These are phyloP conservation scores for Netelia melanura DNA, from an alignment of 2,888 invertebrate genomes.

Conservation along the genomic window DNA sequence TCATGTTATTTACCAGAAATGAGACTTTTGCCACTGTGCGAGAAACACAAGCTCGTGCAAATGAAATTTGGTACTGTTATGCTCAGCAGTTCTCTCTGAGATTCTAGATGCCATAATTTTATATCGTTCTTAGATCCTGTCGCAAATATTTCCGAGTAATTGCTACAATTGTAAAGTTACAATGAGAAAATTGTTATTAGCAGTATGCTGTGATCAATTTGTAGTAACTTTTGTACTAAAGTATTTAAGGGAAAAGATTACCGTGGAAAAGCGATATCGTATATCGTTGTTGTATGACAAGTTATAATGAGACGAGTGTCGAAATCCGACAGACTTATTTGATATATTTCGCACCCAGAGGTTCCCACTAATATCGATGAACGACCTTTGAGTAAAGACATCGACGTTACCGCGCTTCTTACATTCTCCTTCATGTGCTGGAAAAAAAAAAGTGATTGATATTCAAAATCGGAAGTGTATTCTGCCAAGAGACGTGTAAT, in stretches of 20 bases:
- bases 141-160: constrained; percentile 94
- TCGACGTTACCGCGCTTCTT: constrained; percentile 90
- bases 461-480: background rate
- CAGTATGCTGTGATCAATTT: background rate
- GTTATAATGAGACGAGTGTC: constrained; percentile 90
- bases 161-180: constrained; percentile 85
- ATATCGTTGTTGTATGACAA: constrained; percentile 93
- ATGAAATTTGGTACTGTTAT: constrained; percentile 95
- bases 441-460: constrained; percentile 37
- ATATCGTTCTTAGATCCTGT: constrained; percentile 94
- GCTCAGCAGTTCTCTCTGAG: constrained; percentile 92
- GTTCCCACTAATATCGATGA: constrained; percentile 91
- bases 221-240: background rate
- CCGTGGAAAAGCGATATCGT: constrained; percentile 94
- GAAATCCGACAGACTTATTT: constrained; percentile 90
- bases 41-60: constrained; percentile 92
- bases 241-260: constrained; percentile 83
- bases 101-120: constrained; percentile 93
- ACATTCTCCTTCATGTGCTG: constrained; percentile 87
- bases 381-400: constrained; percentile 87
- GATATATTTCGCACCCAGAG: constrained; percentile 92
- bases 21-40: constrained; percentile 92
- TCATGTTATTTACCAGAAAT: constrained; percentile 87
- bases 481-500: background rate
- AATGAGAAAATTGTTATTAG: constrained; percentile 1